Evolutionary conservation across 2,888 invertebrate genomes (phyloP), one percentile per base, ranked within the genome.

Genomic region (Furcula furcula): DNA sequence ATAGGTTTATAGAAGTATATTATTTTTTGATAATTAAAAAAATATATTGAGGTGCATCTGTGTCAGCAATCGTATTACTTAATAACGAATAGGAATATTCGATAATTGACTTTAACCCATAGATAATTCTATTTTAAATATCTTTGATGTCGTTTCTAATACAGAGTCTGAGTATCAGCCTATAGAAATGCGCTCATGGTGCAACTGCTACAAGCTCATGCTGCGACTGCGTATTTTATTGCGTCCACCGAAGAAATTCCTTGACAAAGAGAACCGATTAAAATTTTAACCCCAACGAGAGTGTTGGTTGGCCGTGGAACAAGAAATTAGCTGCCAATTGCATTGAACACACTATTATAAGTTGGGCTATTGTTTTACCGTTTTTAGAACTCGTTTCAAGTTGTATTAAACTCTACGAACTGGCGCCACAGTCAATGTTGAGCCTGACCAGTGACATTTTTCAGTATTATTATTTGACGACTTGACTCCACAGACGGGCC

Each of bases 301-400:
- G 70, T 52, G 56, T 52, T 55, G 46, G 56, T 68, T 67, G 73
- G 63, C 65, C 54, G 58, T 61, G 67, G 61, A 71, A 71, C 71
- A 79, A 79, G 80, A 78, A 86, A 86, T 86, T 86, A 86, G 76
- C 86, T 86, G 86, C 85, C 86, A 86, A 82, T 83, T 76, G 79
- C 86, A 86, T 66, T 69, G 69, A 78, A 77, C 78, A 82, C 76
- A 84, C 85, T 83, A 83, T 86, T 86, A 86, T 84, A 84, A 86
- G 83, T 85, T 85, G 57, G 69, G 48, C 57, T 63, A 78, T 84
- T 86, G 86, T 84, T 84, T 81, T 75, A 62, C 70, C 69, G 80
- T 85, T 85, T 85, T 84, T 79, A 78, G 73, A 76, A 77, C 68
- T 69, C 65, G 65, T 64, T 60, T 63, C 57, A 65, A 75, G 63